Conservation (phyloP, 2,888 invertebrate genomes). For the Cynaeus angustus region DNA sequence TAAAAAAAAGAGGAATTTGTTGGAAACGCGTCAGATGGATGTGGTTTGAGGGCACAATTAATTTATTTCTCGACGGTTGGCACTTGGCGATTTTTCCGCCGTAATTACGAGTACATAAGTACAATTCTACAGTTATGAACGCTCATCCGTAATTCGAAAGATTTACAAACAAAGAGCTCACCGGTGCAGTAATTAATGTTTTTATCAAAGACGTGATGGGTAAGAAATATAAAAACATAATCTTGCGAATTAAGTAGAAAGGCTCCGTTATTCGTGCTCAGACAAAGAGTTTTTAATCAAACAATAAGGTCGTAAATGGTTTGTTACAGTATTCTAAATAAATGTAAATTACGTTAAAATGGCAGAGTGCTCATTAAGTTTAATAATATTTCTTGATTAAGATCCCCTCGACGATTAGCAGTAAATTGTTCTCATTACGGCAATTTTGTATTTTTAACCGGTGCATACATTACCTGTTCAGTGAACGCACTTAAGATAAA, state of each 20-base stretch:
- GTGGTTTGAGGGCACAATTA: neutral
- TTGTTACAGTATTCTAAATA: constrained; percentile 54
- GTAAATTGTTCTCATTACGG: constrained; percentile 73
- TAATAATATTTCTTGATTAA: constrained; percentile 71
- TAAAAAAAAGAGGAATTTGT: constrained; percentile 13
- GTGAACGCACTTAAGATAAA: constrained; percentile 70
- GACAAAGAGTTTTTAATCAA: constrained; percentile 46
- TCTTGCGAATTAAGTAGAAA: constrained; percentile 21
- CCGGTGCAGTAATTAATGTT: constrained; percentile 29
- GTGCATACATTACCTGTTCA: constrained; percentile 72
- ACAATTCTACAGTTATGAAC: neutral
- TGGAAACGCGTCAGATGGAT: neutral
- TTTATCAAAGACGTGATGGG: constrained; percentile 33
- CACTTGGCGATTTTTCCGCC: neutral
- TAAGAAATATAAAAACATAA: constrained; percentile 38
- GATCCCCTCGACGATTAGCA: constrained; percentile 72
- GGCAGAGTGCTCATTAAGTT: constrained; percentile 70
- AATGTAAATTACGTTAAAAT: constrained; percentile 68
- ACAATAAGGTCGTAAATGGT: constrained; percentile 48
- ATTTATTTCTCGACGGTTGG: neutral
- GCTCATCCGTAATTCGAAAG: constrained; percentile 31
- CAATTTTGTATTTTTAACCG: constrained; percentile 73
- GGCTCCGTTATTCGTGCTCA: constrained; percentile 26
- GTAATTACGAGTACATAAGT: no score
- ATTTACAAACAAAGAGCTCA: constrained; percentile 43